Percentiles rank a stretch among this genome's conserved stretches.
Evolutionary conservation across 1,140 invertebrate species (phyloP).

Genomic region (Drosophila pandora): DNA sequence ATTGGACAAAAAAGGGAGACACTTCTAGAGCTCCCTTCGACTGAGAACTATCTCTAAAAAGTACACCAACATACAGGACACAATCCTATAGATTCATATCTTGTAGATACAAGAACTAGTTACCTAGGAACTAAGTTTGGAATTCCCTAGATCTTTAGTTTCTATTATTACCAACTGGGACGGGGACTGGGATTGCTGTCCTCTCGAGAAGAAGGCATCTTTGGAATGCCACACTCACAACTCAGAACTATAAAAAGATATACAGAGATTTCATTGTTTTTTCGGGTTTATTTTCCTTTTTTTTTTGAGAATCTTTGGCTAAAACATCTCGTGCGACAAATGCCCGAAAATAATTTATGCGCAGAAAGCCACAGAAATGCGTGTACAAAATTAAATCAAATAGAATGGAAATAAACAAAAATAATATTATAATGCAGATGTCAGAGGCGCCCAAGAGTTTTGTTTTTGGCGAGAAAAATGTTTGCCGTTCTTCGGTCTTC

Average conservation of each 20-base stretch:
- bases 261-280: constrained; percentile 24
- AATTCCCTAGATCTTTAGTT: neutral
- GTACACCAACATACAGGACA: too few relatives aligned
- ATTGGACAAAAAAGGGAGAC: too few relatives aligned
- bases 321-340: constrained; percentile 71
- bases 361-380: constrained; percentile 38
- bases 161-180: neutral
- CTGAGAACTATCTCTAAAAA: too few relatives aligned
- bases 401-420: constrained; percentile 1
- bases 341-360: constrained; percentile 67
- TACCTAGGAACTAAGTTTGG: too few relatives aligned
- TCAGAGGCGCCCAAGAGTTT: constrained; percentile 20
- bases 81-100: too few relatives aligned
- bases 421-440: constrained; percentile 21
- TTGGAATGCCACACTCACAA: constrained; percentile 34
- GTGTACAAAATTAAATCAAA: constrained; percentile 12
- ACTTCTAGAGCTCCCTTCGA: too few relatives aligned
- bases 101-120: too few relatives aligned
- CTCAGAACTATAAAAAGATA: constrained; percentile 35
- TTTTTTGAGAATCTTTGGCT: neutral
- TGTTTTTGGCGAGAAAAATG: constrained; percentile 44
- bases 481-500: constrained; percentile 18
- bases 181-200: neutral
- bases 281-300: neutral
- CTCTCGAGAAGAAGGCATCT: constrained; percentile 4